A percentile compares a stretch with the other conserved stretches of the same genome.
phyloP scores from a whole-genome alignment of 2,797 vertebrate genomes.

The Apodemus agrarius region DNA sequence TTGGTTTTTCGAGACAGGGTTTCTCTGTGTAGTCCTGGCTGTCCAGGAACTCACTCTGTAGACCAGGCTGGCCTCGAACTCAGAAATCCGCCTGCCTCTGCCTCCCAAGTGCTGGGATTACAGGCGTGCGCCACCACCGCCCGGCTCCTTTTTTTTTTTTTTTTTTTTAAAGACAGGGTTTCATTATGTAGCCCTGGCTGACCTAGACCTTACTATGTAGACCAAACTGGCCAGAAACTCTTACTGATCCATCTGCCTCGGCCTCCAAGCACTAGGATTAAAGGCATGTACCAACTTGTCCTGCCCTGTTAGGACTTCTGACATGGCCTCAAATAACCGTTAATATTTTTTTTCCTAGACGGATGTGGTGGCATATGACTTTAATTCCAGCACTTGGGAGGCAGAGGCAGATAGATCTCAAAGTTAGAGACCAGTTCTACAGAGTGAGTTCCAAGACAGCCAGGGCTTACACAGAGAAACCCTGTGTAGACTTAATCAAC shows the following conservation, averaged over 20 bases:
- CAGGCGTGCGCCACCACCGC: background rate
- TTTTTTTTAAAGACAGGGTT: background rate
- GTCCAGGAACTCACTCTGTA: background rate
- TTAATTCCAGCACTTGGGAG: background rate
- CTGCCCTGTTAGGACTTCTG: background rate
- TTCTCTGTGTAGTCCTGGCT: background rate
- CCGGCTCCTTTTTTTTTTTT: background rate
- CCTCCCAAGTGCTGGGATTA: background rate
- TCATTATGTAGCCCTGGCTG: background rate
- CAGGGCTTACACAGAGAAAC: background rate
- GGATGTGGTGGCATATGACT: background rate
- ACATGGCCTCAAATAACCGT: background rate
- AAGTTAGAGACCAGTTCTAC: background rate
- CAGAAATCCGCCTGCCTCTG: background rate
- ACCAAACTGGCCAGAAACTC: background rate
- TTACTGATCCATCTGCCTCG: background rate
- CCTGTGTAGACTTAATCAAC: background rate
- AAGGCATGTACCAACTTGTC: background rate
- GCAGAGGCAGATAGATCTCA: background rate
- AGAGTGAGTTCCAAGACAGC: background rate
- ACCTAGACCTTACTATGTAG: background rate
- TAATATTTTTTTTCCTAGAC: background rate
- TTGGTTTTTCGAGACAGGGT: background rate
- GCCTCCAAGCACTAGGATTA: background rate
- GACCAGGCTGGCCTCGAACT: background rate